phyloP scores from a whole-genome alignment of 2,888 invertebrate genomes.

The Ernsta delagoae region DNA sequence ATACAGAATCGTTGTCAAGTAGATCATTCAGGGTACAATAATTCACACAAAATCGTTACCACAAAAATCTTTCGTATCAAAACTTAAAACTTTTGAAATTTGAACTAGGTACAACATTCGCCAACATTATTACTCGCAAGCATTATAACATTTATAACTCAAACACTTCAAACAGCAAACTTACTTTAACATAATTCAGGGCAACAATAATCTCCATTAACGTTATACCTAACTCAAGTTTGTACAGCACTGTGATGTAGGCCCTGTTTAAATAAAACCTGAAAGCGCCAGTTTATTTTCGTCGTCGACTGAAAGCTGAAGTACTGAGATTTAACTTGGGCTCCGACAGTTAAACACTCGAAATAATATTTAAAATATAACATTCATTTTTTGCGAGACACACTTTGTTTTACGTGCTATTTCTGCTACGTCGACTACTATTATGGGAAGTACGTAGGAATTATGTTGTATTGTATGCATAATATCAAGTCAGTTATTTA shows the following conservation, averaged over 20 bases:
- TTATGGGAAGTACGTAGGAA: not conserved
- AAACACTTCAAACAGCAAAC: slow-evolving; percentile 2
- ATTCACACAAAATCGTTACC: no score
- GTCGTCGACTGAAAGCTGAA: slow-evolving; percentile 8
- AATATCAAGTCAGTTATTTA: no score
- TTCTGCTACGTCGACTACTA: not conserved
- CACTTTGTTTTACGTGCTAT: not conserved
- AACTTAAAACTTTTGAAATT: no score
- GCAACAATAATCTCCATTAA: slow-evolving; percentile 7
- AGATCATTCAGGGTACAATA: no score
- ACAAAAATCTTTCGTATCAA: no score
- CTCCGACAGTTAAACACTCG: slow-evolving; percentile 3
- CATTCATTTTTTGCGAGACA: slow-evolving; percentile 6
- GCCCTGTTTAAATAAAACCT: slow-evolving; percentile 9
- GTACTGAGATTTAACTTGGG: slow-evolving; percentile 7
- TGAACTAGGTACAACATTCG: no score
- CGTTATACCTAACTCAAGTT: not conserved
- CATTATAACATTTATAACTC: no score
- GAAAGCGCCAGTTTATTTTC: slow-evolving; percentile 11
- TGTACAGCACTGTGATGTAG: slow-evolving; percentile 7
- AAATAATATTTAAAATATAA: slow-evolving; percentile 9
- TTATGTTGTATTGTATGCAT: no score
- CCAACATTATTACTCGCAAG: no score
- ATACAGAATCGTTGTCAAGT: no score
- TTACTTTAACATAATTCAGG: slow-evolving; percentile 2